Evolutionary conservation across 1,140 invertebrate species (phyloP).

Genomic region (Acyrthosiphon pisum): DNA sequence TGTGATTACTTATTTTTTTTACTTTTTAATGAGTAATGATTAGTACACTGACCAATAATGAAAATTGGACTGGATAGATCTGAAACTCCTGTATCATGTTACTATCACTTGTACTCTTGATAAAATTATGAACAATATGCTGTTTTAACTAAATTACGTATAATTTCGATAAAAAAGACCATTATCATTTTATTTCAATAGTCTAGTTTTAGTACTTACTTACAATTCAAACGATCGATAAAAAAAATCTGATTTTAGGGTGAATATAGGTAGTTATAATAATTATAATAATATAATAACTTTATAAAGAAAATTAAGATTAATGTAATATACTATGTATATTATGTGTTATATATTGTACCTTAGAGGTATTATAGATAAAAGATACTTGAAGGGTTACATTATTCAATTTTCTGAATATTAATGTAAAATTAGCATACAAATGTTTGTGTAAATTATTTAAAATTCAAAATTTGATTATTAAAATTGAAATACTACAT

Average conservation of each 20-base stretch:
- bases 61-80: not conserved
- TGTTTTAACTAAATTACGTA: not conserved
- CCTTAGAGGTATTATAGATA: not conserved
- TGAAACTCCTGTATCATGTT: not conserved
- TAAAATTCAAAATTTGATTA: slow-evolving; percentile 19
- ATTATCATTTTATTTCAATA: not conserved
- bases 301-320: not conserved
- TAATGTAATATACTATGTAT: not conserved
- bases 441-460: slow-evolving; percentile 1
- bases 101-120: not conserved
- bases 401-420: not conserved
- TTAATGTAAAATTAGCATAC: not conserved
- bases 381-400: not conserved
- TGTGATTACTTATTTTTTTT: not conserved
- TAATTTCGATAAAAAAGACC: not conserved
- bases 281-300: not conserved
- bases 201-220: not conserved
- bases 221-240: no score
- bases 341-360: not conserved
- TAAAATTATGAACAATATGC: not conserved
- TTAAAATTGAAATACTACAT: not conserved
- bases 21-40: not conserved
- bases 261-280: not conserved
- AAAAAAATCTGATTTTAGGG: not conserved
- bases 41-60: not conserved